Evolutionary conservation across 2,888 invertebrate genomes (phyloP), one percentile per base, ranked within the genome.

Genomic region (Brenthis ino): DNA sequence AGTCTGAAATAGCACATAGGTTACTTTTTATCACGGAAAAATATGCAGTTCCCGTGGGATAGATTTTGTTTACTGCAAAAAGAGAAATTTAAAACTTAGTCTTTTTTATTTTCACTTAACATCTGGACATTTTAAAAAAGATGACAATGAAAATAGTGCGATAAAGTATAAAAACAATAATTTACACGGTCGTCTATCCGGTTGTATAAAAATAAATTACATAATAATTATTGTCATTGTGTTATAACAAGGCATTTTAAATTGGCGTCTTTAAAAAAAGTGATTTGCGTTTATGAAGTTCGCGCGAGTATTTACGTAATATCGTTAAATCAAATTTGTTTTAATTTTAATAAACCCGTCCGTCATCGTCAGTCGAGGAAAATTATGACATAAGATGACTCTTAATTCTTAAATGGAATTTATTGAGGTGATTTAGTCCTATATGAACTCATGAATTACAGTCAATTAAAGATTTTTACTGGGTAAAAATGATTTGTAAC

Each of bases 151-250:
- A 43, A 43, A 43, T 11, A 43, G 37, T 43, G 37, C 8, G 37
- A 11, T 43, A 43, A 43, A 3, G 11, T 43, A 43, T 11, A 43
- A 57, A 57, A 47, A 28, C 47, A 24, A 48, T 8, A 48, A 57
- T 57, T 16, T 37, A 37, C 28, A 48, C 60, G 28, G 50, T 50
- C 50, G 33, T 33, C 13, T 60, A 0, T 3, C 13, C n/a, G 16
- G 28, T 33, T 12, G 28, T 16, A 60, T 33, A 33, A 60, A 28
- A 60, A 50, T 50, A 50, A 60, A 68, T 65, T 65, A 65, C 54
- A 48, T 55, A 20, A 68, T 33, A 58, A 65, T 57, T 61, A 50
- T 69, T n/a, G 37, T 48, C 47, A 11, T 60, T 60, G 48, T 60
- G 6, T 60, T 60, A 33, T 50, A 13, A 53, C 61, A 51, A 61